Base-by-base conservation (phyloP, 2,888 invertebrate genomes). In the Watsonalla cultraria region DNA sequence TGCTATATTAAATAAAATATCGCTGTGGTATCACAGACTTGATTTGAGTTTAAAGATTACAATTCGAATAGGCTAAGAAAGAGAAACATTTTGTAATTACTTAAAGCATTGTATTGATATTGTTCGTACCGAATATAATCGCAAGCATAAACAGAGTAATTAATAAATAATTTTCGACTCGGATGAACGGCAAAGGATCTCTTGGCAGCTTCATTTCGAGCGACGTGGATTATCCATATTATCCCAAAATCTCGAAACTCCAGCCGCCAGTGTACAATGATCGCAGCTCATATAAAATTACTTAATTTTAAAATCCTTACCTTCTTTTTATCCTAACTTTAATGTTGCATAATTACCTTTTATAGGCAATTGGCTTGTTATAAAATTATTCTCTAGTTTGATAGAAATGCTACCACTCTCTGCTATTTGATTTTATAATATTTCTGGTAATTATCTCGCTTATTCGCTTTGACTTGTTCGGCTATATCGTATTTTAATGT, bases 191-290 rank as follows among this genome's bases (percentile, higher is more conserved):
- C 73, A 78, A 78, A 80, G 76, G 75, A 80, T 79, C 76, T 72
- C 71, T 71, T 71, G 75, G 75, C 73, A 73, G 82, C 82, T 76
- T 84, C 84, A 82, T 85, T 82, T 76, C 76, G 74, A 81, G 80
- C 82, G 72, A 65, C 75, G 68, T 63, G 84, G 86, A 84, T 86
- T 81, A 86, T 86, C 86, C 86, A 85, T 82, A 86, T 86, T 86
- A 86, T 85, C 85, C 83, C 70, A 80, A 84, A 86, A 84, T 85
- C 86, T 85, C 76, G 67, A 72, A 81, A 74, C 76, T 74, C 72
- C 82, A 84, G 78, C 74, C 74, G 72, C 68, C 76, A 61, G 62
- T 74, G 71, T 75, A 80, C 77, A 78, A 78, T 76, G 79, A 84
- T 82, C 76, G 74, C 58, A 65, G 76, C 74, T 81, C 78, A 77